Evolutionary conservation across 2,113 vertebrate species (phyloP).

Genomic region (Protobothrops flavoviridis): DNA sequence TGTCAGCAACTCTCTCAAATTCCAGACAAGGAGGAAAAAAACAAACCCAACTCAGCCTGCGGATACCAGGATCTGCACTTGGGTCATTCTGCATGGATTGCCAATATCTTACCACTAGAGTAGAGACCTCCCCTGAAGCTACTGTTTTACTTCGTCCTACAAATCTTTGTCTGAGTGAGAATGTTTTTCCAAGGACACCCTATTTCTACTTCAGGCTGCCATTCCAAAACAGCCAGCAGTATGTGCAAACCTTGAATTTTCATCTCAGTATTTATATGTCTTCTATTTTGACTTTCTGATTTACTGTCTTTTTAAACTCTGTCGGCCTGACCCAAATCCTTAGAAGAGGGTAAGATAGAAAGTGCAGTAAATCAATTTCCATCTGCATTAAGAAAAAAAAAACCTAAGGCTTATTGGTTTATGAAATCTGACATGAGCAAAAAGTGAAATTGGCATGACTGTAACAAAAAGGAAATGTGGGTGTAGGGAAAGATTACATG

Average conservation of each 20-base stretch:
- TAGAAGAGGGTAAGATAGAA: background rate
- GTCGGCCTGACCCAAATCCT: background rate
- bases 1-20: background rate
- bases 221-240: background rate
- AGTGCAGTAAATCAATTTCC: background rate
- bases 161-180: background rate
- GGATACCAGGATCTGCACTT: background rate
- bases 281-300: background rate
- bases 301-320: background rate
- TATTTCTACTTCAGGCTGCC: background rate
- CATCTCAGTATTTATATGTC: background rate
- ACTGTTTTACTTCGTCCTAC: background rate
- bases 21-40: background rate
- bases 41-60: background rate
- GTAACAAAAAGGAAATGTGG: background rate
- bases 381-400: background rate
- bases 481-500: background rate
- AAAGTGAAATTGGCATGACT: background rate
- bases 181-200: background rate
- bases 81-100: background rate
- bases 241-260: background rate
- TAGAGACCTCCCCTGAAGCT: background rate
- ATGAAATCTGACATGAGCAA: slow-evolving; percentile 14
- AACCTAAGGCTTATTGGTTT: background rate
- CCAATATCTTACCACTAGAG: background rate